Evolutionary conservation across 2,888 invertebrate species (phyloP), one percentile per base, ranked within the genome.

Genomic region (Zygaena filipendulae): DNA sequence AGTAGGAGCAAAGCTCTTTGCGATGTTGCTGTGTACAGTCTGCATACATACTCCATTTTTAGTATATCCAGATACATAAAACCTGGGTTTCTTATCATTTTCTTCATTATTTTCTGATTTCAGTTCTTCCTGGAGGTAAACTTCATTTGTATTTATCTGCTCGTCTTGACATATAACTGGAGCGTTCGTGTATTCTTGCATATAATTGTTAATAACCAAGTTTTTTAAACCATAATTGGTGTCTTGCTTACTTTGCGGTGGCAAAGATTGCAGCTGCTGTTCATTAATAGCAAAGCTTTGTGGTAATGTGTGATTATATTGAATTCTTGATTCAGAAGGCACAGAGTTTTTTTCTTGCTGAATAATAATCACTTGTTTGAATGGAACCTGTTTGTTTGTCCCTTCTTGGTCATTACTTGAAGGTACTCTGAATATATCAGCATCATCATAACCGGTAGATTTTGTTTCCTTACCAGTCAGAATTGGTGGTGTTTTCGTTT

Each of bases 211-310:
- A 7, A 67, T 64, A 6, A 52, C 54, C 27, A 64, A 47, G 30
- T 64, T 62, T 42, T 66, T 64, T 9, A 64, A 61, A 21, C 69
- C 52, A 35, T 61, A 67, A 25, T 59, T n/a, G n/a, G n/a, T n/a
- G n/a, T n/a, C n/a, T n/a, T n/a, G n/a, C n/a, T n/a, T n/a, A n/a
- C n/a, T n/a, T n/a, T n/a, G n/a, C n/a, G n/a, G n/a, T n/a, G n/a
- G n/a, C n/a, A n/a, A n/a, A n/a, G n/a, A n/a, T n/a, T n/a, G n/a
- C n/a, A n/a, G n/a, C n/a, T n/a, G n/a, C n/a, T n/a, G n/a, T n/a
- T n/a, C n/a, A n/a, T n/a, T n/a, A n/a, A n/a, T n/a, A n/a, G n/a
- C n/a, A n/a, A n/a, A n/a, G n/a, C n/a, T n/a, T n/a, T n/a, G n/a
- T n/a, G n/a, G n/a, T n/a, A n/a, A n/a, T n/a, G n/a, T n/a, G n/a